These are phyloP conservation scores for Drosophila kuntzei DNA, from an alignment of 2,888 invertebrate species.

Conservation along the genomic window DNA sequence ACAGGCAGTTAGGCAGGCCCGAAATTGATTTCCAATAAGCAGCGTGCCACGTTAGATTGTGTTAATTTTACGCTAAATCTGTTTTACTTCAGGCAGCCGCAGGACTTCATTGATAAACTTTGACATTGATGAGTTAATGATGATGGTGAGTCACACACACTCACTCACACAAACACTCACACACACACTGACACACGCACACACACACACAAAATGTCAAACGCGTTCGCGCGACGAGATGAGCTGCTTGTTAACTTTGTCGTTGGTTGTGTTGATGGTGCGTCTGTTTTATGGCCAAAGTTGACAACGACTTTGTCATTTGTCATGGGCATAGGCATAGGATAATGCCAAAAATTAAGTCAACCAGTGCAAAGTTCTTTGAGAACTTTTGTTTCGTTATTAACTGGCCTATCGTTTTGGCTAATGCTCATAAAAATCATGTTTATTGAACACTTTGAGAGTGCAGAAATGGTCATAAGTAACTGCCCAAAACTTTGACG, in stretches of 20 bases:
- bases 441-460: slow-evolving; percentile 43
- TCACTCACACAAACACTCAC: slow-evolving; percentile 16
- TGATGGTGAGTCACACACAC: slow-evolving; percentile 59
- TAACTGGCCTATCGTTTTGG: slow-evolving; percentile 23
- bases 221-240: slow-evolving; percentile 17
- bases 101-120: slow-evolving; percentile 74
- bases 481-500: slow-evolving; percentile 36
- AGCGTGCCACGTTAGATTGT: slow-evolving; percentile 69
- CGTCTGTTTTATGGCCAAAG: slow-evolving; percentile 66
- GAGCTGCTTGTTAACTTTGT: slow-evolving; percentile 51
- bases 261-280: slow-evolving; percentile 4
- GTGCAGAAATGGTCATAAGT: slow-evolving; percentile 25
- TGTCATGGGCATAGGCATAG: slow-evolving; percentile 57
- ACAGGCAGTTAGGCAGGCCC: slow-evolving; percentile 39
- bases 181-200: slow-evolving; percentile 8
- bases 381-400: slow-evolving; percentile 63
- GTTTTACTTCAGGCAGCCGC: slow-evolving; percentile 58
- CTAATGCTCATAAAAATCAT: slow-evolving; percentile 47
- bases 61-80: slow-evolving; percentile 81
- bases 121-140: slow-evolving; percentile 83
- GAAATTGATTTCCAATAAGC: slow-evolving; percentile 79
- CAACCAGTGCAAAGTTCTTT: slow-evolving; percentile 51
- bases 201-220: slow-evolving; percentile 66
- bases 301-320: slow-evolving; percentile 68
- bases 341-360: slow-evolving; percentile 67